Conservation (phyloP, 2,113 vertebrate species). For the Balaeniceps rex region DNA sequence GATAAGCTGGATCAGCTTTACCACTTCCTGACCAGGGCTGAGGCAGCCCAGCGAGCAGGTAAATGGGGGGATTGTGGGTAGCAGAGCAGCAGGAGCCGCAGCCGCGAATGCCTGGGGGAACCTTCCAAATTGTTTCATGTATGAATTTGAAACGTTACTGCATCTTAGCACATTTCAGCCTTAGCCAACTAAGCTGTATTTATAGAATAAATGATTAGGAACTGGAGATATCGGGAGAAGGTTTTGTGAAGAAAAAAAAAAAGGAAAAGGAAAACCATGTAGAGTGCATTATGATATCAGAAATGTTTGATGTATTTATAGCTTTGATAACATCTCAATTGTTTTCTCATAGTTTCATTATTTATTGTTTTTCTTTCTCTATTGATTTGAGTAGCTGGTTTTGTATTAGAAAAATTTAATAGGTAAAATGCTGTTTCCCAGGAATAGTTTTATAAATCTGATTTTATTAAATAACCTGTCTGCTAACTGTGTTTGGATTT, state of each 20-base stretch:
- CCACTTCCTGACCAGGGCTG: conserved; percentile 84
- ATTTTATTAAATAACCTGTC: conserved; percentile 29
- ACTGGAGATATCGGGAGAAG: not conserved
- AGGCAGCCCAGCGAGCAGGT: conserved; percentile 81
- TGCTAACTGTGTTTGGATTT: conserved; percentile 53
- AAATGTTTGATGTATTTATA: not conserved
- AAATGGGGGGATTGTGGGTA: conserved; percentile 57
- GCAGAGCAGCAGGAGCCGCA: conserved; percentile 59
- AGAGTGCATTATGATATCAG: not conserved
- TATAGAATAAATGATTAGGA: conserved; percentile 3
- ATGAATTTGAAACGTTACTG: conserved; percentile 61
- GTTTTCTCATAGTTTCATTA: conserved; percentile 1
- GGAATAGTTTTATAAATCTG: conserved; percentile 31
- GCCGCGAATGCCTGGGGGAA: conserved; percentile 58
- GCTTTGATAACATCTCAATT: conserved; percentile 1
- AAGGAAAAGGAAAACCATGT: not conserved
- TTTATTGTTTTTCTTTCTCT: not conserved
- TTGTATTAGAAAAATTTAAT: not conserved
- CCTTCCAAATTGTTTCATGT: conserved; percentile 55
- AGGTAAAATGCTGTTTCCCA: not conserved
- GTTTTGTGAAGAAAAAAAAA: not conserved
- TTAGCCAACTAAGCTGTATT: conserved; percentile 48
- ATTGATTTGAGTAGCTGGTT: not conserved
- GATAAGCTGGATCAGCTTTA: conserved; percentile 86
- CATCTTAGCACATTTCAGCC: conserved; percentile 50